These are phyloP conservation scores for Brassicogethes aeneus DNA, from an alignment of 2,888 invertebrate species.

Conservation along the genomic window DNA sequence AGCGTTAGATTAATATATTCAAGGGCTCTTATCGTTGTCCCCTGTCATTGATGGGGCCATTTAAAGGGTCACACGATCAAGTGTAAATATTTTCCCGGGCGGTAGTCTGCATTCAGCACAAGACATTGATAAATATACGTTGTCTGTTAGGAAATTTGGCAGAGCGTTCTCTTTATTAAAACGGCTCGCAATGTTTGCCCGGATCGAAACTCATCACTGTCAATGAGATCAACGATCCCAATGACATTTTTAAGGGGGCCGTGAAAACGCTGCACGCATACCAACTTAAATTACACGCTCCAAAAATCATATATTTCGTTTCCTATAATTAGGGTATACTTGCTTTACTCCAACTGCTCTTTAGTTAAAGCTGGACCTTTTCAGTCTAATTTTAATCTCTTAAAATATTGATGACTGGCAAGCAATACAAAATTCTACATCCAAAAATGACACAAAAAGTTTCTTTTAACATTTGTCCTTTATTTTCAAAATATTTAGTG, in stretches of 20 bases:
- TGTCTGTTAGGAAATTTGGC: constrained; percentile 5
- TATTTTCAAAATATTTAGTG: too few species aligned
- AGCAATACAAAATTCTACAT: too few species aligned
- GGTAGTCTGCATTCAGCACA: not conserved
- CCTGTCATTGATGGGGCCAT: not conserved
- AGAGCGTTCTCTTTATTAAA: constrained; percentile 19
- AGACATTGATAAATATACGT: constrained; percentile 5
- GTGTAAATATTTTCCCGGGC: not conserved
- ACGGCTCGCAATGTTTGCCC: constrained; percentile 14
- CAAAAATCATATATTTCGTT: too few species aligned
- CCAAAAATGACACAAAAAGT: too few species aligned
- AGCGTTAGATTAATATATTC: not conserved
- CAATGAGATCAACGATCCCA: constrained; percentile 13
- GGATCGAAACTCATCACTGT: constrained; percentile 22
- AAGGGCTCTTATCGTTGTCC: not conserved
- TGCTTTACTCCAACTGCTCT: too few species aligned
- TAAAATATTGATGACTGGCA: too few species aligned
- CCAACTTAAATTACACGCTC: too few species aligned
- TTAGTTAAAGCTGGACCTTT: too few species aligned
- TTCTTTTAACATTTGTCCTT: too few species aligned
- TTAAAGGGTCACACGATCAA: not conserved
- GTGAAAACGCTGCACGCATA: not conserved
- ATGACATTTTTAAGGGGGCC: not conserved
- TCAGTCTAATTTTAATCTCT: too few species aligned
- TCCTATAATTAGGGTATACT: too few species aligned